Evolutionary conservation across 2,797 vertebrate genomes (phyloP).

Genomic region (Myotis findleyi): DNA sequence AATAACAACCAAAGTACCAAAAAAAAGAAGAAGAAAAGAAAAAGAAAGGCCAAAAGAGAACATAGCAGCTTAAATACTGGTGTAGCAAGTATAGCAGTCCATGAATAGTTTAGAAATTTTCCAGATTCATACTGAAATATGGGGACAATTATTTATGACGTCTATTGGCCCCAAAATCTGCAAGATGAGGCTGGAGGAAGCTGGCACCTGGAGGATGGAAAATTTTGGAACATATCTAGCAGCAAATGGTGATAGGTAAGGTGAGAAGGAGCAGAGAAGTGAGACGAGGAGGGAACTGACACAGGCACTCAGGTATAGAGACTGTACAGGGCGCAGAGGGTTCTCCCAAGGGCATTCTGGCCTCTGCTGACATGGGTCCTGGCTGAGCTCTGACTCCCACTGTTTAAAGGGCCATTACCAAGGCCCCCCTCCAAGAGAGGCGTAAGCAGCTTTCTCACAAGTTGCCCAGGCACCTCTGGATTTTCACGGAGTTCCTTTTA

Average conservation of each 20-base stretch:
- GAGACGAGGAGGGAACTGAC: background rate
- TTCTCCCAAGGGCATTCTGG: background rate
- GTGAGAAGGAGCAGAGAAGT: background rate
- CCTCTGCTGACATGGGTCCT: background rate
- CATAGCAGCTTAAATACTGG: background rate
- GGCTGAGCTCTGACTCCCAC: background rate
- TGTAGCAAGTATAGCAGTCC: background rate
- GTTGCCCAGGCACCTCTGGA: background rate
- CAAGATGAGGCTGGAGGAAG: background rate
- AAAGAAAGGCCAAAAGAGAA: background rate
- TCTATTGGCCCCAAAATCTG: background rate
- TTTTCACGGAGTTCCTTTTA: background rate
- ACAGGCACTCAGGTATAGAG: too few species aligned
- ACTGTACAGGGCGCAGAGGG: background rate
- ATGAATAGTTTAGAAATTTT: background rate
- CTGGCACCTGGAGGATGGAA: accelerated
- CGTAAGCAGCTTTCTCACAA: too few species aligned
- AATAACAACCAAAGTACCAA: background rate
- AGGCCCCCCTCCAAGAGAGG: background rate
- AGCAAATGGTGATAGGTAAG: background rate
- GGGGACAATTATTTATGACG: background rate
- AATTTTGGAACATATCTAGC: background rate
- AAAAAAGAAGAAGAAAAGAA: background rate
- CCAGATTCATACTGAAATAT: background rate
- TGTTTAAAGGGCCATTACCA: background rate